A percentile compares a stretch with the other conserved stretches of the same genome.
Evolutionary conservation across 2,888 invertebrate species (phyloP).

Genomic region (Anodontia alba): DNA sequence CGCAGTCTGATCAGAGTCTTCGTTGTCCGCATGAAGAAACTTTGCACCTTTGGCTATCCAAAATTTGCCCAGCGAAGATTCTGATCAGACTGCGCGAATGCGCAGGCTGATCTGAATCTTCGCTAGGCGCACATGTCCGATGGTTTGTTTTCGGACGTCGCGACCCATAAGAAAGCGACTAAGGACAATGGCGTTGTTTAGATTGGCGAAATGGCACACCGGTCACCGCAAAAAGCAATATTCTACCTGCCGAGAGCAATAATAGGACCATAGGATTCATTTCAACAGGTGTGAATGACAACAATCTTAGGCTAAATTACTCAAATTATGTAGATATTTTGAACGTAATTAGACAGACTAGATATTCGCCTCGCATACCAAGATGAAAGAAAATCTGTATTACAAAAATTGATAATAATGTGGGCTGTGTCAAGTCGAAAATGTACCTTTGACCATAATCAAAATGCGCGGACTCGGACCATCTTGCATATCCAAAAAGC

Average conservation of each 20-base stretch:
- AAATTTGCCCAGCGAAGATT: too few relatives aligned
- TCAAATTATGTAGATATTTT: conserved; percentile 11
- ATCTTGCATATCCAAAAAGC: too few relatives aligned
- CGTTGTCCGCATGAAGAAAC: too few relatives aligned
- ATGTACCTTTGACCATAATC: too few relatives aligned
- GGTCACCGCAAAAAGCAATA: conserved; percentile 3
- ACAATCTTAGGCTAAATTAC: background rate
- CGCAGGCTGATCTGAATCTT: too few relatives aligned
- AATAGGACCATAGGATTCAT: background rate
- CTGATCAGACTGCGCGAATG: too few relatives aligned
- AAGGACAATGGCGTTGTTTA: background rate
- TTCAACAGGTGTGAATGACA: conserved; percentile 7
- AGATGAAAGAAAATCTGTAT: background rate
- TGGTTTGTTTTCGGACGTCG: too few relatives aligned
- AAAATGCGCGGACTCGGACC: too few relatives aligned
- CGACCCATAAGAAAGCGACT: background rate
- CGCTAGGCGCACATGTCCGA: too few relatives aligned
- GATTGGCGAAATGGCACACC: background rate
- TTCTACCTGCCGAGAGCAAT: background rate
- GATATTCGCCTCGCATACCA: background rate
- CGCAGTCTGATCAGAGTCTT: too few relatives aligned
- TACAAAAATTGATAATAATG: background rate
- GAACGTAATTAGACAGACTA: background rate
- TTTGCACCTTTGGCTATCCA: too few relatives aligned
- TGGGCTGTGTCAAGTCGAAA: too few relatives aligned